Evolutionary conservation across 2,113 vertebrate species (phyloP), one percentile per base, ranked within the genome.

Genomic region (Crypturellus undulatus): DNA sequence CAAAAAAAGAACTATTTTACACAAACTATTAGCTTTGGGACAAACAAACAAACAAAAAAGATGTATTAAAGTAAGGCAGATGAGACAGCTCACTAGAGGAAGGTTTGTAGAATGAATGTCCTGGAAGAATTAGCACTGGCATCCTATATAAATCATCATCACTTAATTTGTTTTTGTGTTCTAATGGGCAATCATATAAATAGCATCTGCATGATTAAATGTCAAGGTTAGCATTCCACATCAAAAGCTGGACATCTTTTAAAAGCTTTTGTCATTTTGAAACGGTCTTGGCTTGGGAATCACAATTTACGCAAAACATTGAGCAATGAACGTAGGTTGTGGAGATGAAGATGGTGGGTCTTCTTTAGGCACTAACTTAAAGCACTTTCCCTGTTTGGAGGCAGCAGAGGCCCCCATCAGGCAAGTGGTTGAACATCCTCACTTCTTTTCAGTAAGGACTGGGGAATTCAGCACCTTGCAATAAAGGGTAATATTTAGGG

Each of bases 391-490:
- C 20, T 77, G 17, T 7, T 14, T 72, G 10, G 30, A 15, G 64
- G 21, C 7, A 65, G 49, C 34, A 77, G 22, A 69, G 12, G 4
- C 1, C 16, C 12, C 43, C 62, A 17, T 6, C 51, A 77, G 88
- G 8, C 19, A 8, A 2, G 3, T 6, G 9, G 19, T 15, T 26
- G 40, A 79, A 83, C 11, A 45, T 36, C 64, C 28, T 77, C 64
- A 78, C 75, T 93, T 94, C 85, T 92, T 93, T 92, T 58, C 49
- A 40, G 15, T 26, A 36, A 76, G 19, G 68, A 78, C 2, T 3
- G 12, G 83, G 68, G 49, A 90, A 94, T 86, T 90, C 43, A 83
- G 28, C 76, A 88, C 43, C 79, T 90, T 85, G 40, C 12, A 68
- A 79, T 45, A 73, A 65, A 6, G 7, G 6, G 12, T 65, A 73